A percentile compares a stretch with the other conserved stretches of the same genome.
Conservation (phyloP, 2,797 vertebrate genomes). For the Pipistrellus pygmaeus region DNA sequence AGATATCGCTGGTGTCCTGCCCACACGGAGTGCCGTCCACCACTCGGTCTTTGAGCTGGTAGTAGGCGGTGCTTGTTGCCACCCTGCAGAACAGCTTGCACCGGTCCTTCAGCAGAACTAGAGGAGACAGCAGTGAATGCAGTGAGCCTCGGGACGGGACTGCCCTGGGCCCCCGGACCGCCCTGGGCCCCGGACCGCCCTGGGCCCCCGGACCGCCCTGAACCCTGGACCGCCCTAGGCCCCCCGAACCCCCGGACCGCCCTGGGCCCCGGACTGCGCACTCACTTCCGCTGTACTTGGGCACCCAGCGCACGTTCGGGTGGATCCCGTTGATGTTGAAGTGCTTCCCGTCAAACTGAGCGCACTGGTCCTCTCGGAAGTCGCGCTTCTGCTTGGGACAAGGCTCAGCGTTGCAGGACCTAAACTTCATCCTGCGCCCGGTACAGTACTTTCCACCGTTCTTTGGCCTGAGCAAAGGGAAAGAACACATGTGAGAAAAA, state of each 20-base stretch:
- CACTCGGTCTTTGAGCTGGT: slow-evolving; percentile 98
- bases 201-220: neutral
- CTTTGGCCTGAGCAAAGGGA: slow-evolving; percentile 90
- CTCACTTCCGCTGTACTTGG: slow-evolving; percentile 99
- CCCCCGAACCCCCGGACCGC: neutral
- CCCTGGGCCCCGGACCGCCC: no score
- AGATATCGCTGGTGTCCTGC: slow-evolving; percentile 98
- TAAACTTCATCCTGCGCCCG: slow-evolving; percentile 98
- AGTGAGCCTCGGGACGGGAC: neutral
- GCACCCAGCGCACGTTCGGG: slow-evolving; percentile 98
- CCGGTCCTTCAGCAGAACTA: slow-evolving; percentile 98
- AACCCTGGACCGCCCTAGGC: no score
- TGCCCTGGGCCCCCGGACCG: no score
- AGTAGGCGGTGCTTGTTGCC: slow-evolving; percentile 97
- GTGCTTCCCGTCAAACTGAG: slow-evolving; percentile 95
- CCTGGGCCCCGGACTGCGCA: neutral
- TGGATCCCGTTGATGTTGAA: slow-evolving; percentile 99
- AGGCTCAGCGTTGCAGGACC: slow-evolving; percentile 97
- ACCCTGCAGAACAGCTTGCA: slow-evolving; percentile 99
- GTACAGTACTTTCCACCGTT: slow-evolving; percentile 97
- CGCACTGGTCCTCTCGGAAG: slow-evolving; percentile 98
- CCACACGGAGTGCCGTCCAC: slow-evolving; percentile 97
- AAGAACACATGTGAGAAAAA: neutral
- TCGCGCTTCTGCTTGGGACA: slow-evolving; percentile 96
- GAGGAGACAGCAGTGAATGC: neutral